Base-by-base conservation (phyloP, 2,113 vertebrate genomes). In the Corydoras sp. region DNA sequence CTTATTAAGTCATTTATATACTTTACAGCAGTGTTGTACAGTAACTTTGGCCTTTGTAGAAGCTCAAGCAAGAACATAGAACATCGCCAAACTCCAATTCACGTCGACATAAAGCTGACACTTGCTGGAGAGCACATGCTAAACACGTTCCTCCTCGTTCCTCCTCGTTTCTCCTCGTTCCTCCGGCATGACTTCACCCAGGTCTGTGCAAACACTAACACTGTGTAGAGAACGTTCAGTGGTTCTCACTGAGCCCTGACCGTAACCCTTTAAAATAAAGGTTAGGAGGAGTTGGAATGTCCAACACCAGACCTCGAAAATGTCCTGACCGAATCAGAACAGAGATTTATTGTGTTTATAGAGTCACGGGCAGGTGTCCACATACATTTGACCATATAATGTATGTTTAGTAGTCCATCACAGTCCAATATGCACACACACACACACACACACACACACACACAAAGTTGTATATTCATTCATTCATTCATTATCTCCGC, bases 31-130 rank as follows among this genome's bases (percentile, higher is more conserved):
- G 66, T 51, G 76, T 77, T 75, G 77, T 64, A 77, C 29, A 59
- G 66, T 18, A 54, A 73, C 68, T 24, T 67, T 71, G 4, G 51
- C 58, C 65, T 75, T 82, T 74, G 14, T 35, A 62, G 49, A 77
- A 72, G 58, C 62, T 49, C 72, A 72, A 69, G 73, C 51, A 77
- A 65, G 50, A 51, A 71, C 73, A 63, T 54, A 15, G 62, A 24
- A 24, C 15, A 58, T 62, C 63, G 77, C 65, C 71, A 69, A 76
- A 81, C 11, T 71, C 58, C 63, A 51, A 72, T 53, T 62, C 76
- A 78, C 77, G 77, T 68, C 68, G 13, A 69, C 69, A 49, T 32
- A 61, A 31, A 62, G 49, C 73, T 72, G 77, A 62, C 35, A 58
- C 32, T 69, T 14, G 14, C 50, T 54, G 5, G 62, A 32, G 71